Evolutionary conservation across 2,113 vertebrate genomes (phyloP).

Genomic region (Semicossyphus pulcher): DNA sequence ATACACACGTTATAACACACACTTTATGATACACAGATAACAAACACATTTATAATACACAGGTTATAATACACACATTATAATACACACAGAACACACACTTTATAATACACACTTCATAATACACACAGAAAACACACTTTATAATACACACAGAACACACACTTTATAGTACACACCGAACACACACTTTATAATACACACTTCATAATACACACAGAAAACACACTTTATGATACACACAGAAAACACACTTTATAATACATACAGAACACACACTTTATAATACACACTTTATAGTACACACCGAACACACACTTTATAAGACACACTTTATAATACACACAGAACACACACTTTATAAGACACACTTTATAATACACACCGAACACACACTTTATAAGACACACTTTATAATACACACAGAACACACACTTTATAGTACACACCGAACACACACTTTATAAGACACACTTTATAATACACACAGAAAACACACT

Average conservation of each 20-base stretch:
- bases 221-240: not conserved
- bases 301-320: too few species aligned
- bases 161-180: too few species aligned
- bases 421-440: not conserved
- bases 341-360: not conserved
- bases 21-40: too few species aligned
- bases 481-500: not conserved
- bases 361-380: not conserved
- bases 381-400: constrained; percentile 90
- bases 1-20: not conserved
- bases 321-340: not conserved
- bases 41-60: constrained; percentile 88
- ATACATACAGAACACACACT: not conserved
- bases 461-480: too few species aligned
- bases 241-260: not conserved
- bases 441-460: not conserved
- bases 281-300: constrained; percentile 54
- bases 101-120: too few species aligned
- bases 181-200: constrained; percentile 86
- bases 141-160: not conserved
- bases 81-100: not conserved
- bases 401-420: not conserved
- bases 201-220: not conserved
- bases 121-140: not conserved
- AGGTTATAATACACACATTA: constrained; percentile 59